Percentiles rank a stretch among this genome's conserved stretches.
Conservation (phyloP, 2,888 invertebrate species). For the Sesamia inferens region DNA sequence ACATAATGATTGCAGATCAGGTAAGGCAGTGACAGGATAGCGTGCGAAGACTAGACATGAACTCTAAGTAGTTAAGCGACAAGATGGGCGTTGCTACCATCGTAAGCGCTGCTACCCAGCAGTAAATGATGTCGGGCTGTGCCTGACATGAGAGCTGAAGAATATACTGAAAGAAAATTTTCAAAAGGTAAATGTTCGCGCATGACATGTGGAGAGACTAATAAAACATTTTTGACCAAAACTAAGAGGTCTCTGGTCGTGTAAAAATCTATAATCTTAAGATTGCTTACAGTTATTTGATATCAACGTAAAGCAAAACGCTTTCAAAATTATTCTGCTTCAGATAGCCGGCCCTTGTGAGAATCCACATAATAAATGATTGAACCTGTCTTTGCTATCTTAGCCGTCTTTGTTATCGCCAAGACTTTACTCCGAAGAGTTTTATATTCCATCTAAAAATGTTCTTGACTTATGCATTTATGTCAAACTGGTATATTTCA, state of each 20-base stretch:
- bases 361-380: slow-evolving; percentile 12
- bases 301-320: background rate
- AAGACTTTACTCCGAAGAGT: slow-evolving; percentile 20
- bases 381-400: background rate
- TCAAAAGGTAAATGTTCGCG: background rate
- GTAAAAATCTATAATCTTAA: background rate
- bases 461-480: slow-evolving; percentile 43
- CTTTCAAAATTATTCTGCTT: background rate
- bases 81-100: too few species aligned
- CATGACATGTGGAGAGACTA: background rate
- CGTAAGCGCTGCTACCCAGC: too few species aligned
- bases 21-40: too few species aligned
- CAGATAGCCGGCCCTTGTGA: background rate
- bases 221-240: background rate
- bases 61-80: too few species aligned
- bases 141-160: background rate
- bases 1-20: too few species aligned
- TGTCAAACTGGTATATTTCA: slow-evolving; percentile 28
- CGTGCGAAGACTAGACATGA: too few species aligned
- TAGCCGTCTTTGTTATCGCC: slow-evolving; percentile 14
- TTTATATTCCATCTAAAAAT: slow-evolving; percentile 39
- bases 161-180: background rate
- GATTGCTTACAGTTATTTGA: background rate
- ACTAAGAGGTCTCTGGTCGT: background rate
- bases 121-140: too few species aligned